A percentile compares a stretch with the other conserved stretches of the same genome.
phyloP scores from a whole-genome alignment of 1,140 invertebrate species.

The Phymastichus coffea region DNA sequence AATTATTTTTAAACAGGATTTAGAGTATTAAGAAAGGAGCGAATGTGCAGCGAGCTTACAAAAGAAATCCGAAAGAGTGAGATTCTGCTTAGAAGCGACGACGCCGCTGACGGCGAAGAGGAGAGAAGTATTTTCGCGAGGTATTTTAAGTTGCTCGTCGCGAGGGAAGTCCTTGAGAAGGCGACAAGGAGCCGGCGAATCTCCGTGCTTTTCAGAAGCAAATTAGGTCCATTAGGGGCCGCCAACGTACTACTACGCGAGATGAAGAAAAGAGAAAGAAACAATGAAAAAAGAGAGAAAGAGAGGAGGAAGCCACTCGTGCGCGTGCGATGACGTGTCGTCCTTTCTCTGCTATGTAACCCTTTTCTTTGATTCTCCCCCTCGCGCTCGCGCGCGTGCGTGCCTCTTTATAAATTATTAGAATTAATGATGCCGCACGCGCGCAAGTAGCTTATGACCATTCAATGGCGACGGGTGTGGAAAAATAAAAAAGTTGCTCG shows the following conservation, averaged over 20 bases:
- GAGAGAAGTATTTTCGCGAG: neutral
- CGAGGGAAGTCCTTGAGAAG: constrained; percentile 32
- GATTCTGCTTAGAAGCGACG: too few relatives aligned
- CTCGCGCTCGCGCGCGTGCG: constrained; percentile 46
- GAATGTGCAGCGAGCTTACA: neutral
- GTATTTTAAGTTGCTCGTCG: constrained; percentile 21
- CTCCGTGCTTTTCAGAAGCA: constrained; percentile 46
- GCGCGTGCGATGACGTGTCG: constrained; percentile 12
- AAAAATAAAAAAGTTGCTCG: too few relatives aligned
- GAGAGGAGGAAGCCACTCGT: neutral
- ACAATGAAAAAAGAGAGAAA: neutral
- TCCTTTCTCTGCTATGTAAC: constrained; percentile 29
- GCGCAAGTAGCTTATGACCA: too few relatives aligned
- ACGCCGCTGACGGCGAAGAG: too few relatives aligned
- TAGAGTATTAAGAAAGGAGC: too few relatives aligned
- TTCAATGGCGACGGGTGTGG: too few relatives aligned
- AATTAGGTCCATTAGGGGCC: constrained; percentile 51
- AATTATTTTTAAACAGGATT: too few relatives aligned
- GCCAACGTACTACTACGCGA: constrained; percentile 31
- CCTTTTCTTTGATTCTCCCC: constrained; percentile 25
- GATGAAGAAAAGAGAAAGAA: neutral
- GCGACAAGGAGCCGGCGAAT: constrained; percentile 30
- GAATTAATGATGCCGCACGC: constrained; percentile 55
- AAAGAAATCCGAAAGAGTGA: constrained; percentile 16
- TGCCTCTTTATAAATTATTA: constrained; percentile 56